Conservation (phyloP, 1,140 invertebrate genomes). For the Araneus ventricosus region DNA sequence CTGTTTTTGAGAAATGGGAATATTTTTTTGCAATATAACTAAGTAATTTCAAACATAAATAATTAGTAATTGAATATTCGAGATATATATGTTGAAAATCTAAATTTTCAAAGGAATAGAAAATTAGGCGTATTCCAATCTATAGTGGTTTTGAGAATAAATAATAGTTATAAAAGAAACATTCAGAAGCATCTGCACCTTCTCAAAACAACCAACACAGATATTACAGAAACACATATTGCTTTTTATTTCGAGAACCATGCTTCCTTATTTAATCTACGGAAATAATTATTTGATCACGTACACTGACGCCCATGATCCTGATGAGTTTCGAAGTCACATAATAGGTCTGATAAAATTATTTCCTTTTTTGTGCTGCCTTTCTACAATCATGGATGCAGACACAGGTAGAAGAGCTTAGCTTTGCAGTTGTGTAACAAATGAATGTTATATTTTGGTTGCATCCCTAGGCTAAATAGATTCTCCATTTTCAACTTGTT, state of each 20-base stretch:
- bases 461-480: neutral
- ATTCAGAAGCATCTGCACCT: too few relatives aligned
- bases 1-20: too few relatives aligned
- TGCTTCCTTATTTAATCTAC: neutral
- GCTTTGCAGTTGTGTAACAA: constrained; percentile 60
- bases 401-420: constrained; percentile 64
- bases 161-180: too few relatives aligned
- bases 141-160: too few relatives aligned
- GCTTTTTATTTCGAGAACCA: neutral
- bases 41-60: too few relatives aligned
- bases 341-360: constrained; percentile 54
- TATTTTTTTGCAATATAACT: too few relatives aligned
- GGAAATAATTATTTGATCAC: neutral
- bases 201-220: too few relatives aligned
- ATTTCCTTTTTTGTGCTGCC: constrained; percentile 71
- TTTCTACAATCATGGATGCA: constrained; percentile 61
- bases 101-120: too few relatives aligned
- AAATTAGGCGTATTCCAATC: too few relatives aligned
- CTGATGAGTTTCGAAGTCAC: neutral
- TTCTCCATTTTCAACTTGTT: too few relatives aligned
- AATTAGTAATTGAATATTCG: too few relatives aligned
- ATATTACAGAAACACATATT: neutral
- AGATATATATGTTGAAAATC: too few relatives aligned
- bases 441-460: constrained; percentile 15
- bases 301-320: constrained; percentile 25